Base-by-base conservation (phyloP, 2,888 invertebrate genomes). In the Ophonus ardosiacus region DNA sequence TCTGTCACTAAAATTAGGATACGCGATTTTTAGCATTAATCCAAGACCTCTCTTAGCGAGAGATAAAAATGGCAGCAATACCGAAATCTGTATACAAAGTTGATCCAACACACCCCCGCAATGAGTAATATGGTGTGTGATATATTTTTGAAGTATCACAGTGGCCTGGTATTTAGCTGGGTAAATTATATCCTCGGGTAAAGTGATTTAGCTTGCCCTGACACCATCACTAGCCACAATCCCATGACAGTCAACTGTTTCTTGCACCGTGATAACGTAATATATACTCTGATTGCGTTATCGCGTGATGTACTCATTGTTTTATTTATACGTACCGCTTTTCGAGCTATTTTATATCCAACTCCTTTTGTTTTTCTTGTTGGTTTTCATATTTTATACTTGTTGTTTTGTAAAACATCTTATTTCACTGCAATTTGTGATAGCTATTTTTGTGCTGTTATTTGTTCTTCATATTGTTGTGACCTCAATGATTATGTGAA, bases 221-320 rank as follows among this genome's bases (percentile, higher is more conserved):
- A 17, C 63, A 13, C 10, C 63, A 13, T 13, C 31, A 10, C 63
- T 7, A 31, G 8, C 71, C 21, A 13, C 17, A 13, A 43, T 74
- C 18, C 43, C 71, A 74, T 43, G 71, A 74, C 71, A 74, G 43
- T 74, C 71, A 43, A 74, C 43, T 43, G 71, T 74, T 74, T 74
- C 71, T 74, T 43, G 15, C 40, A 57, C 78, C 43, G 65, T 84
- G 84, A 84, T 78, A 78, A 84, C 78, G 61, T 84, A 84, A 78
- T 84, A 78, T 74, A 31, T 31, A 61, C 78, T 78, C 21, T 84
- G 84, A 84, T 84, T 84, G 38, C 78, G 57, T 65, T 84, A 84
- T 84, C 84, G 84, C 84, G 84, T 84, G 84, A 51, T 68, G 13
- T 71, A 63, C 65, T 63, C 84, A 78, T 84, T 84, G 84, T 84